Evolutionary conservation across 1,140 invertebrate species (phyloP).

Genomic region (Penaeus indicus): DNA sequence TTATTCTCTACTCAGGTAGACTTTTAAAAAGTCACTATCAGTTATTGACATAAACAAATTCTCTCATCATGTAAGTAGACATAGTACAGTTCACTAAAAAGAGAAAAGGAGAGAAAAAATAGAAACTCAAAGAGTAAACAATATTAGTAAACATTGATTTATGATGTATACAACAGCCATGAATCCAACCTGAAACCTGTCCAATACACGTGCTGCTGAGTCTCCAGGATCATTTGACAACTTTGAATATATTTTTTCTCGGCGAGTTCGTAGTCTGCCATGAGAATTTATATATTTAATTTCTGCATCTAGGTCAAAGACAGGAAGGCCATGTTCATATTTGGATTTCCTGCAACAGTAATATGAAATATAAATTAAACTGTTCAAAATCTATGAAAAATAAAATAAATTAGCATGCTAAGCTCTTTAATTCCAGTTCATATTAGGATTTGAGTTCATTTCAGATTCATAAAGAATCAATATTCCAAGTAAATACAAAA

Average conservation of each 20-base stretch:
- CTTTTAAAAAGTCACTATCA: too few species aligned
- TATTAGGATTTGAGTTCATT: too few species aligned
- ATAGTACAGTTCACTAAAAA: neutral
- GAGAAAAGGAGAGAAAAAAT: neutral
- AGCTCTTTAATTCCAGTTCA: too few species aligned
- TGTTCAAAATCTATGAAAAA: neutral
- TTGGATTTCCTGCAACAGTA: conserved; percentile 5
- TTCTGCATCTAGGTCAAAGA: conserved; percentile 19
- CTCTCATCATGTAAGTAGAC: neutral
- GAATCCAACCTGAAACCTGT: conserved; percentile 46
- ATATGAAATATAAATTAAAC: neutral
- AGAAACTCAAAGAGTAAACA: neutral
- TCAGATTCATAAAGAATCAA: too few species aligned
- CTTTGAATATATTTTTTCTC: neutral
- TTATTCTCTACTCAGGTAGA: too few species aligned
- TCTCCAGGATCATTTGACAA: neutral
- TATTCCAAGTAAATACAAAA: neutral
- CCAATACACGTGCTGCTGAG: conserved; percentile 16
- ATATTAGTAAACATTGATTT: neutral
- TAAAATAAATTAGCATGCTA: neutral
- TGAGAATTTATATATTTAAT: neutral
- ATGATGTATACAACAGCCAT: neutral
- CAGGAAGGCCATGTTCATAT: conserved; percentile 2
- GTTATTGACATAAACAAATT: neutral
- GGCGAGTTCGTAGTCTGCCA: conserved; percentile 10